phyloP scores from a whole-genome alignment of 2,113 vertebrate species.

The Erythrolamprus reginae region DNA sequence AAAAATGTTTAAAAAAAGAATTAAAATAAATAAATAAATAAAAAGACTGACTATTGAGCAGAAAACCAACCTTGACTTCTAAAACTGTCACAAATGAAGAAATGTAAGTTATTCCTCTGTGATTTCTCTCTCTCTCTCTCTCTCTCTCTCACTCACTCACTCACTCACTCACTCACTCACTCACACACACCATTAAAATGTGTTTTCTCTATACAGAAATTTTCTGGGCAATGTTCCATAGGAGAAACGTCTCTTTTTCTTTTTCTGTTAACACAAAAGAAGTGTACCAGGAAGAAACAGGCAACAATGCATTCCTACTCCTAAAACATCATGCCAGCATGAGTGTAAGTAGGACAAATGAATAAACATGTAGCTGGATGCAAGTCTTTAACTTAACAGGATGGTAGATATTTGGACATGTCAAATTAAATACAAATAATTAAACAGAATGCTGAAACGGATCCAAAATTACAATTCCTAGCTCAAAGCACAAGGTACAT shows the following conservation, averaged over 20 bases:
- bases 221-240: neutral
- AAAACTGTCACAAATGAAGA: neutral
- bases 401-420: neutral
- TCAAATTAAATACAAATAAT: neutral
- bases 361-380: neutral
- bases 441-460: neutral
- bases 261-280: neutral
- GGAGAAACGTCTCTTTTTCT: neutral
- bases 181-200: neutral
- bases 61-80: neutral
- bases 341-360: neutral
- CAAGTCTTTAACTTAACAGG: neutral
- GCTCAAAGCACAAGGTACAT: neutral
- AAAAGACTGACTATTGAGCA: neutral
- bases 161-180: no score
- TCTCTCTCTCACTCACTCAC: no score
- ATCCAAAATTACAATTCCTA: neutral
- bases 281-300: neutral
- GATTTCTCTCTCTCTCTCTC: neutral
- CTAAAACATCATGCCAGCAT: neutral
- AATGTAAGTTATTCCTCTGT: neutral
- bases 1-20: no score
- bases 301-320: neutral
- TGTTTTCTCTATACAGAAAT: neutral
- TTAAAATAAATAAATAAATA: no score